phyloP scores from a whole-genome alignment of 2,113 vertebrate genomes.

The Tupaia chinensis region DNA sequence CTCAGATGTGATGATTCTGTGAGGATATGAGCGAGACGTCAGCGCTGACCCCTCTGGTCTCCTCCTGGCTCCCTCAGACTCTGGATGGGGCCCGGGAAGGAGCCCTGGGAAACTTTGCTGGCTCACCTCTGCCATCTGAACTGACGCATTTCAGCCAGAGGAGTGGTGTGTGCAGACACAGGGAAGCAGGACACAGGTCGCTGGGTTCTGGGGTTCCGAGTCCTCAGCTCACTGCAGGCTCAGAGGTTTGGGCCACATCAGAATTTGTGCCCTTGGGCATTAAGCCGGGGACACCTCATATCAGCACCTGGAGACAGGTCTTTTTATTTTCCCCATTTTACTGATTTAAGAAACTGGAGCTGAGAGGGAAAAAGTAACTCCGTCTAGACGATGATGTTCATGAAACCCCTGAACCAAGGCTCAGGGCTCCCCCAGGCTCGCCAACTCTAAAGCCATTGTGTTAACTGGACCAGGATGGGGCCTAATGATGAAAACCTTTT shows the following conservation, averaged over 20 bases:
- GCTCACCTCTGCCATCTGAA: background rate
- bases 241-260: too few species aligned
- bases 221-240: accelerated
- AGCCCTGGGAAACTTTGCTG: background rate
- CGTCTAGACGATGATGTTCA: background rate
- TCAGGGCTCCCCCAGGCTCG: background rate
- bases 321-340: background rate
- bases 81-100: background rate
- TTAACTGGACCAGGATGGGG: accelerated
- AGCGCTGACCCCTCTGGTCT: accelerated
- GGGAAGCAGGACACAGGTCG: too few species aligned
- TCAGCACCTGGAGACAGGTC: accelerated
- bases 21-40: background rate
- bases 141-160: background rate
- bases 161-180: accelerated
- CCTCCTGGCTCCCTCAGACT: background rate
- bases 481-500: background rate
- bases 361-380: background rate
- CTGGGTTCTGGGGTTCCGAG: accelerated
- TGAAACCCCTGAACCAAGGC: accelerated
- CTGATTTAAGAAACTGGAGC: too few species aligned
- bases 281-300: background rate
- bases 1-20: accelerated
- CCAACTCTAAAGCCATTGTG: background rate
- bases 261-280: too few species aligned